These are phyloP conservation scores for Euthynnus affinis DNA, from an alignment of 2,797 vertebrate genomes.

Conservation along the genomic window DNA sequence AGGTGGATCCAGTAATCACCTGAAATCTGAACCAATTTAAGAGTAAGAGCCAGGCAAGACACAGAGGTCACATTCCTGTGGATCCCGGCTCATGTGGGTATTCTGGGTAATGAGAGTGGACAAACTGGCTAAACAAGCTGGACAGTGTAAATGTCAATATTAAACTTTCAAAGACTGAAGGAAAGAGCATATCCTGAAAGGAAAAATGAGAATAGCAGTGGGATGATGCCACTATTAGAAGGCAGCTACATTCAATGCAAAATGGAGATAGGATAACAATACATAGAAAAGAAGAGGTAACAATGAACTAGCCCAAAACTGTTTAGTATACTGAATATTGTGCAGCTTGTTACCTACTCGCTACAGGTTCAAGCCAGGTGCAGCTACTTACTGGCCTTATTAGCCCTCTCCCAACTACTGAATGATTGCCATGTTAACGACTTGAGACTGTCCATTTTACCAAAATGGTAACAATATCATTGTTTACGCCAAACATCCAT, in stretches of 20 bases:
- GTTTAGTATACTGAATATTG: too few relatives aligned
- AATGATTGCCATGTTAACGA: too few relatives aligned
- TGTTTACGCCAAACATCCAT: too few relatives aligned
- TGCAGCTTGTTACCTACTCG: neutral
- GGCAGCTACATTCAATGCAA: neutral
- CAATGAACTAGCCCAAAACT: too few relatives aligned
- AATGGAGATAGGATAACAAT: neutral
- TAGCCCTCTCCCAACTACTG: neutral
- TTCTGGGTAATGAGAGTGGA: neutral
- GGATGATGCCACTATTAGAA: neutral
- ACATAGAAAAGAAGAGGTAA: neutral
- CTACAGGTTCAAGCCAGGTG: constrained; percentile 3
- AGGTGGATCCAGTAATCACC: neutral
- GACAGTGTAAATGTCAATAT: neutral
- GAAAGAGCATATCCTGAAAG: neutral
- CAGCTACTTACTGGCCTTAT: neutral
- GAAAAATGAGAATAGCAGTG: neutral
- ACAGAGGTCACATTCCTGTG: neutral
- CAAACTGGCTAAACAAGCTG: neutral
- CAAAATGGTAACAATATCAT: too few relatives aligned
- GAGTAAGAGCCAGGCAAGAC: neutral
- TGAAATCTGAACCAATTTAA: neutral
- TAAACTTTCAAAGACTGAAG: neutral
- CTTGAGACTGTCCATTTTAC: too few relatives aligned
- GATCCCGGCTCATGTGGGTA: neutral